Conservation (phyloP, 2,113 vertebrate species). For the Entomyzon cyanotis region DNA sequence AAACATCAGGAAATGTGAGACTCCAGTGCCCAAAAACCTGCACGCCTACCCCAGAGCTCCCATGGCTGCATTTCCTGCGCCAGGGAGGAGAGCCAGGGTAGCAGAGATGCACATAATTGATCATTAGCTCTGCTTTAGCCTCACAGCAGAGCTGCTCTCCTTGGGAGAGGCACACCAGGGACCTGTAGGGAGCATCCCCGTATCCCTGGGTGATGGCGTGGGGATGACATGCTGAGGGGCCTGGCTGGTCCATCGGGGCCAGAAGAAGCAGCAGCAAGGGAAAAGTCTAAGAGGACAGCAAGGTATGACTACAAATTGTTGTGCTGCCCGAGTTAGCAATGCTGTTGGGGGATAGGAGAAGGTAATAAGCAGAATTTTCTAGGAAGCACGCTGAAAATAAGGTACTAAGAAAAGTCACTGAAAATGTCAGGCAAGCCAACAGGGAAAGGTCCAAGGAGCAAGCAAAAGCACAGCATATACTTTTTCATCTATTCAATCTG, state of each 20-base stretch:
- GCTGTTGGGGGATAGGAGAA: not conserved
- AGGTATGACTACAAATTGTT: not conserved
- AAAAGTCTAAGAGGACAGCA: not conserved
- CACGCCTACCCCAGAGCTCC: accelerated
- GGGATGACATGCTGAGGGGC: not conserved
- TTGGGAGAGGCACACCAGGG: not conserved
- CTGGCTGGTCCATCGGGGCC: not conserved
- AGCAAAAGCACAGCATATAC: conserved; percentile 63
- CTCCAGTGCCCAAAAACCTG: not conserved
- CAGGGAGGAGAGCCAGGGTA: not conserved
- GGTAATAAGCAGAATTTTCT: conserved; percentile 68
- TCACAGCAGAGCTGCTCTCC: not conserved
- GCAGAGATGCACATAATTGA: not conserved
- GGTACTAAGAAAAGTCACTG: conserved; percentile 71
- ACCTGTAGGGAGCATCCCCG: not conserved
- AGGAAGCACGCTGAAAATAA: conserved; percentile 70
- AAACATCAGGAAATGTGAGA: not conserved
- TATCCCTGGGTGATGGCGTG: not conserved
- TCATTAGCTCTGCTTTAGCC: not conserved
- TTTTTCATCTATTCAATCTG: conserved; percentile 75
- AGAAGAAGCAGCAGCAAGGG: not conserved
- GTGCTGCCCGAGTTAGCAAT: not conserved
- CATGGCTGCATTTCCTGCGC: accelerated
- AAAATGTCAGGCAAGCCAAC: conserved; percentile 73
- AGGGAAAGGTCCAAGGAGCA: conserved; percentile 73